Conservation (phyloP, 92 coral and sea anemone species). For the Scolanthus callimorphus region DNA sequence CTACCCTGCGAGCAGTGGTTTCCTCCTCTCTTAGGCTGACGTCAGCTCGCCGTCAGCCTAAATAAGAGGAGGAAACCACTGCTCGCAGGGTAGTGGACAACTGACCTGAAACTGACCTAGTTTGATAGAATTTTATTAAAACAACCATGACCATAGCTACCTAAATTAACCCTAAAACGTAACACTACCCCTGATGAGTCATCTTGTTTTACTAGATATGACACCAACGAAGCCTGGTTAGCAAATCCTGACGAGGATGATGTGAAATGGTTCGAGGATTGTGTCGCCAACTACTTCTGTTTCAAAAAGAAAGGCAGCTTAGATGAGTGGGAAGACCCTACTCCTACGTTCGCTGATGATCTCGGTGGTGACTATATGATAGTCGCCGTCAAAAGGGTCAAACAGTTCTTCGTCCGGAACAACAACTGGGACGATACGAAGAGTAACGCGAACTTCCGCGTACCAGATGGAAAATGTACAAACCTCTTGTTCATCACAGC, state of each 20-base stretch:
- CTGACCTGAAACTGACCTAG: no score
- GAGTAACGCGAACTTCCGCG: no score
- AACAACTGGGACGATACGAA: conserved; percentile 23
- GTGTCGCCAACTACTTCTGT: not conserved
- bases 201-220: not conserved
- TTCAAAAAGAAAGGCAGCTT: not conserved
- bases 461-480: not conserved
- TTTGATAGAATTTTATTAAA: no score
- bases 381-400: conserved; percentile 19
- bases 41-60: no score
- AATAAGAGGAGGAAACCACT: no score
- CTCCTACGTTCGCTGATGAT: not conserved
- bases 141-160: no score
- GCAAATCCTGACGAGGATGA: not conserved
- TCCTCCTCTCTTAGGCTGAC: no score
- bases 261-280: not conserved
- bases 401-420: conserved; percentile 39
- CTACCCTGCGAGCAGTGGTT: no score
- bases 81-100: no score
- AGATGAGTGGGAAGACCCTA: not conserved
- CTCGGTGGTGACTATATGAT: not conserved
- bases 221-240: not conserved
- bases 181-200: no score
- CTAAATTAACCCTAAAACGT: no score
- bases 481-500: conserved; percentile 29